Base-by-base conservation (phyloP, 2,888 invertebrate genomes). In the Gandaritis pyraliata region DNA sequence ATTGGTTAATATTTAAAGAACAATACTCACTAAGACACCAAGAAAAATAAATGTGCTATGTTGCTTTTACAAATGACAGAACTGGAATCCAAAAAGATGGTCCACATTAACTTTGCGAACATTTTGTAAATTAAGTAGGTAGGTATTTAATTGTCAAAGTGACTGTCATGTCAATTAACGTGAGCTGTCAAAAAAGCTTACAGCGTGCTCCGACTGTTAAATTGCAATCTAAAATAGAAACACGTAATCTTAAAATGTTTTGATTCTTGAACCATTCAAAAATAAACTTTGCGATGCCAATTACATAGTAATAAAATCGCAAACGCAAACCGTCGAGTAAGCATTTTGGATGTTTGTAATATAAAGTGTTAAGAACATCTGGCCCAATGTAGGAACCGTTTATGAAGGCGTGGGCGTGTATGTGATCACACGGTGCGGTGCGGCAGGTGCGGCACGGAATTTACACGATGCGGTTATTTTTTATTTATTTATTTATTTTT, bases 251-350 rank as follows among this genome's bases (percentile, higher is more conserved):
- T 36, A 49, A 33, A 29, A 16, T 57, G 43, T 52, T 55, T 50
- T 57, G 11, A 48, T 57, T 39, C 47, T 39, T 15, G 23, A 52
- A 53, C 12, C 29, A 38, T 53, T 56, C 43, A 38, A 49, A 58
- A 63, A 63, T 58, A 59, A 63, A 63, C 54, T 13, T 41, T 48
- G 5, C 45, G 16, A 57, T 46, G 23, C 45, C 58, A 63, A 58
- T 58, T 58, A 47, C 58, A 36, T 12, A 23, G 58, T 48, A 55
- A 63, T 55, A 59, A 63, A 53, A 55, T 52, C 18, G 46, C 1
- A 47, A 63, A 52, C 50, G 55, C 15, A 43, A 63, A 53, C 47
- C 51, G 45, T 52, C 49, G 6, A 58, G 47, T 50, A 36, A 58
- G 11, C 41, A 18, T 36, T 52, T 45, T 30, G n/a, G 48, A 55